Evolutionary conservation across 2,113 vertebrate species (phyloP).

Genomic region (Nycticebus coucang): DNA sequence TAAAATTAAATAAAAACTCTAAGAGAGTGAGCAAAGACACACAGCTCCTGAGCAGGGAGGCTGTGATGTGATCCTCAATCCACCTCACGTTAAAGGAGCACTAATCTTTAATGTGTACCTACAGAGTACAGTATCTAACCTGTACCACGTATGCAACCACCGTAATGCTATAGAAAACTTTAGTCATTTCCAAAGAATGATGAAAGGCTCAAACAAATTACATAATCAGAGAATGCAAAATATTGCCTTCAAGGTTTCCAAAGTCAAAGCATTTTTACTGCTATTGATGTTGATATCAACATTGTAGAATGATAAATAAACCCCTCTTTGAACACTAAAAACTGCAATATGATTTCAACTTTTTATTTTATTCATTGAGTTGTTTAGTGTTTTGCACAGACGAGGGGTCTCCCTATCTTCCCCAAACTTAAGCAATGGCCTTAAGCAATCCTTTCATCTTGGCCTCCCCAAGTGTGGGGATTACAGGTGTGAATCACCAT

Average conservation of each 20-base stretch:
- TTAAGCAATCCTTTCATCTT: too few relatives aligned
- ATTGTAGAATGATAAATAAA: background rate
- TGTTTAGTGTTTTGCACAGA: too few relatives aligned
- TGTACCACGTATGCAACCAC: rapidly evolving
- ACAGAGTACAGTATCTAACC: background rate
- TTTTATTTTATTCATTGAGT: background rate
- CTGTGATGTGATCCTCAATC: background rate
- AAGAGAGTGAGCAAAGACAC: background rate
- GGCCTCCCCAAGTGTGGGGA: too few relatives aligned
- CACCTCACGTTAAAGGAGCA: background rate
- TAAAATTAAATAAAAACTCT: constrained; percentile 35
- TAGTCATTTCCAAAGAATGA: background rate
- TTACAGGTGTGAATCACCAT: too few relatives aligned
- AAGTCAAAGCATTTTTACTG: background rate
- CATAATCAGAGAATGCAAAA: background rate
- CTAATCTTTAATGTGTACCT: background rate
- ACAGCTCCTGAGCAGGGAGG: background rate
- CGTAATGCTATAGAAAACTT: background rate
- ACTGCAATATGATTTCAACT: background rate
- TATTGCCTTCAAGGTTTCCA: background rate
- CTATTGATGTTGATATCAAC: background rate
- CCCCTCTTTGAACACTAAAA: background rate
- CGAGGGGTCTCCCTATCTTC: too few relatives aligned
- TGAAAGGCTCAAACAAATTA: background rate
- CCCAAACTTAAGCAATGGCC: too few relatives aligned